A percentile compares a stretch with the other conserved stretches of the same genome.
Evolutionary conservation across 2,888 invertebrate genomes (phyloP).

Genomic region (Heliconius ismenius): DNA sequence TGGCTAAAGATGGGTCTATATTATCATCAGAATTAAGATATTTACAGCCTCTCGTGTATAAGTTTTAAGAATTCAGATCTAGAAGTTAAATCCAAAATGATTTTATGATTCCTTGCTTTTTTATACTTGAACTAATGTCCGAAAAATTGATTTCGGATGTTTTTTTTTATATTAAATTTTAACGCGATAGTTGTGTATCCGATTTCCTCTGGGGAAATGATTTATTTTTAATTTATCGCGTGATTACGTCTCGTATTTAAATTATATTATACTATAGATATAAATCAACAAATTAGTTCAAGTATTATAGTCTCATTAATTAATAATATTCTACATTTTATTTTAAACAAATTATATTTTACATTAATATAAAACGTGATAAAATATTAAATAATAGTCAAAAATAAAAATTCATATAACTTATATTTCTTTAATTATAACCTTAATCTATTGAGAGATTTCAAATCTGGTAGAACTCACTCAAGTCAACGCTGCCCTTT

Average conservation of each 20-base stretch:
- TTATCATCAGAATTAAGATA: slow-evolving; percentile 82
- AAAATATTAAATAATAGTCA: slow-evolving; percentile 2
- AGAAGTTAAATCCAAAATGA: background rate
- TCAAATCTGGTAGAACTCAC: background rate
- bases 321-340: background rate
- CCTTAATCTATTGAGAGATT: background rate
- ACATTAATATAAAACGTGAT: slow-evolving; percentile 10
- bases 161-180: background rate
- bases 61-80: slow-evolving; percentile 48
- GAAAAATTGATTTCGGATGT: background rate
- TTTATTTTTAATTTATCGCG: background rate
- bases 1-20: slow-evolving; percentile 81
- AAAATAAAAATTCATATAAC: background rate
- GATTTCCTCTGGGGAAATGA: background rate
- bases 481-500: no score
- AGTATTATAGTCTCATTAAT: background rate
- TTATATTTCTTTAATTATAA: background rate
- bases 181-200: background rate
- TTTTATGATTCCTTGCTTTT: background rate
- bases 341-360: background rate
- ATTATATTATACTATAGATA: no score
- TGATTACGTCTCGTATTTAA: no score
- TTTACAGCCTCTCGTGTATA: slow-evolving; percentile 80
- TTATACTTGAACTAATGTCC: background rate
- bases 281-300: no score